Base-by-base conservation (phyloP, 1,140 invertebrate genomes). In the Ceratitis capitata region DNA sequence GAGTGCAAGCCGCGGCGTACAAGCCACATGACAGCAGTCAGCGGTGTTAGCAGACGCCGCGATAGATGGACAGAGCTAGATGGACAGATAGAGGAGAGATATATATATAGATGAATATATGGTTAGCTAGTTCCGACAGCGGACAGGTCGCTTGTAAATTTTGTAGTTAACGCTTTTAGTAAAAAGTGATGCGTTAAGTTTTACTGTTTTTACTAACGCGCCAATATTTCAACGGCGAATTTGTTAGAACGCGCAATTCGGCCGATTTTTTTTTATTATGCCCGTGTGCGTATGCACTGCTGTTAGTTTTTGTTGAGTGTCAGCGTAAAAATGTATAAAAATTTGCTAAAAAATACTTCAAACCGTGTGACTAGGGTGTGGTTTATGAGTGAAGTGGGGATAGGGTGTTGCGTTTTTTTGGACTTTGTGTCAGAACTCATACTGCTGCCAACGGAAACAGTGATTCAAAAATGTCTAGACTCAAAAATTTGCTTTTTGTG, bases 21-120 rank as follows among this genome's bases (percentile, higher is more conserved):
- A 82, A 82, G 82, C 42, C 51, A 56, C 51, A 51, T 83, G 82
- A 51, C 82, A 83, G 82, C 82, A 53, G 47, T 83, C 23, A 56
- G 49, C 82, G n/a, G 82, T 39, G 69, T 78, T 78, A 78, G 61
- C 32, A 32, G 39, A 45, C 6, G n/a, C 39, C 19, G 39, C 69
- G 42, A 23, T 47, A 78, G 69, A 78, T 78, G 39, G 69, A 45
- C 69, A 23, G 12, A 42, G 42, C 42, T 23, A 78, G 69, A 78
- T 19, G 69, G 35, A 45, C 10, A 42, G 10, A n/a, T n/a, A n/a
- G n/a, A n/a, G n/a, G n/a, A 23, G 12, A 42, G 42, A 78, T 23
- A 78, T 35, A 78, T 19, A 39, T 16, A 45, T 4, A 42, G 10
- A 23, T 39, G 69, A 45, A 78, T 45, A 39, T 23, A 78, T 47